Evolutionary conservation across 1,140 invertebrate genomes (phyloP).

Genomic region (Drosophila sulfurigaster): DNA sequence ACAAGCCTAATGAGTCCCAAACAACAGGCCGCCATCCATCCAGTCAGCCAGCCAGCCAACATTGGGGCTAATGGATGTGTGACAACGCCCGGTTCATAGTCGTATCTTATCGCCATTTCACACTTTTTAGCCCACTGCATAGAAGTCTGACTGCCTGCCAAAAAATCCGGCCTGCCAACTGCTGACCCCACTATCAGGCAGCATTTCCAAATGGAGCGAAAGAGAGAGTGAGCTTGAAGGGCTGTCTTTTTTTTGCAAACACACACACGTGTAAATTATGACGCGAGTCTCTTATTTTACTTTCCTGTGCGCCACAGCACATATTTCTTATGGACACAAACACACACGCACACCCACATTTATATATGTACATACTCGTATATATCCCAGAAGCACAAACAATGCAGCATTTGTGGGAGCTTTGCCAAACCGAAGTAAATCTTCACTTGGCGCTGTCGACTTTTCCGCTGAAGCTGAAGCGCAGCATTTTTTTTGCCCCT

Average conservation of each 20-base stretch:
- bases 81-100: conserved; percentile 21
- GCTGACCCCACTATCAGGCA: conserved; percentile 31
- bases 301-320: conserved; percentile 48
- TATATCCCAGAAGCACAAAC: background rate
- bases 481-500: conserved; percentile 8
- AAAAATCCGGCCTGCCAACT: conserved; percentile 43
- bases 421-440: conserved; percentile 62
- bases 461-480: conserved; percentile 31
- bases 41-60: background rate
- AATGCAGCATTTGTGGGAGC: conserved; percentile 44
- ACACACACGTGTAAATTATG: conserved; percentile 58
- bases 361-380: background rate
- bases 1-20: conserved; percentile 40
- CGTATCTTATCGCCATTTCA: conserved; percentile 49
- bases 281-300: conserved; percentile 57
- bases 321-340: conserved; percentile 46
- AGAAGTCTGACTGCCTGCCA: conserved; percentile 25
- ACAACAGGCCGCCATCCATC: background rate
- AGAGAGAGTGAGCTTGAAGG: too few relatives aligned
- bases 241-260: background rate
- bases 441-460: conserved; percentile 57
- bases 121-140: conserved; percentile 41
- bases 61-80: conserved; percentile 43
- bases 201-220: background rate
- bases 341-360: conserved; percentile 15